Evolutionary conservation across 2,888 invertebrate species (phyloP).

Genomic region (Hydrotaea diabolus): DNA sequence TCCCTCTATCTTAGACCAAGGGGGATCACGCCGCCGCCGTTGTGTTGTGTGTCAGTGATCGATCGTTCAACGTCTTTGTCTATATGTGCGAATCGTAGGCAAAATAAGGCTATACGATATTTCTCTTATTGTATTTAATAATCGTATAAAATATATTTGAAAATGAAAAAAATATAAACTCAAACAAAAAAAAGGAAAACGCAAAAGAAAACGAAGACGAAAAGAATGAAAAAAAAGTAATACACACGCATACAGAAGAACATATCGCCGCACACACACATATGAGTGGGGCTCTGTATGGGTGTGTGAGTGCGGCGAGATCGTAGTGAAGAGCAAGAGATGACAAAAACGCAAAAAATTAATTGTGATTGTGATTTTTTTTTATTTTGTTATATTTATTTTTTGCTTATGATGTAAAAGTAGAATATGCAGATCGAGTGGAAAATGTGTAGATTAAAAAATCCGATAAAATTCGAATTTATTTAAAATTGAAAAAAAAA

Average conservation of each 20-base stretch:
- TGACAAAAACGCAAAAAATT: not conserved
- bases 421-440: not conserved
- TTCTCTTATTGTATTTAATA: conserved; percentile 20
- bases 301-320: not conserved
- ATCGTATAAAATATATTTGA: conserved; percentile 46
- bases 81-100: conserved; percentile 53
- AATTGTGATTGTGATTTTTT: not conserved
- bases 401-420: no score
- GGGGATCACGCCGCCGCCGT: not conserved
- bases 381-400: not conserved
- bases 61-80: conserved; percentile 42
- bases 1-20: not conserved
- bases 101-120: conserved; percentile 50
- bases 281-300: not conserved
- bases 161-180: conserved; percentile 27
- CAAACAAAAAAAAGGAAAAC: conserved; percentile 13
- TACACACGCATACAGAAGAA: not conserved
- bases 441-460: not conserved
- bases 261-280: no score
- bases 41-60: conserved; percentile 30
- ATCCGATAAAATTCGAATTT: not conserved
- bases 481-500: no score
- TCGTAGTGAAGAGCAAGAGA: not conserved
- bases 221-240: conserved; percentile 29
- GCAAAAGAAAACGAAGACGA: conserved; percentile 33